Conservation (phyloP, 2,888 invertebrate species). For the Nymphalis c-album region DNA sequence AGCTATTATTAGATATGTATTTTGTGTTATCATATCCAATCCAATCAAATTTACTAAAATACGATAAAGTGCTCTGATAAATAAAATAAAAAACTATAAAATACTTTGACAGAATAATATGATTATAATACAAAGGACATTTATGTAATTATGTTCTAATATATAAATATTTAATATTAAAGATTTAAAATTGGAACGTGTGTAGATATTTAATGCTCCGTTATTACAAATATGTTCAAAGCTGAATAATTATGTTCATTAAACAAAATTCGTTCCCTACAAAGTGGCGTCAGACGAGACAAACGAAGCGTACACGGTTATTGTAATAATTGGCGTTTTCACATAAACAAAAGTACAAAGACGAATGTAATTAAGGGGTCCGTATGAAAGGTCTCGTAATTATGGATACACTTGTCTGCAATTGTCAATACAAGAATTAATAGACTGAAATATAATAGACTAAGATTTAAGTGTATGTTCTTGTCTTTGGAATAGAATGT, state of each 20-base stretch:
- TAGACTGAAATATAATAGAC: too few relatives aligned
- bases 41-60: too few relatives aligned
- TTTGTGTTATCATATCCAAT: too few relatives aligned
- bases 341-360: constrained; percentile 64
- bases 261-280: constrained; percentile 46
- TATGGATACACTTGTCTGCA: constrained; percentile 51
- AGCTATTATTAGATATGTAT: too few relatives aligned
- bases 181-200: constrained; percentile 16
- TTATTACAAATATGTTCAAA: constrained; percentile 29
- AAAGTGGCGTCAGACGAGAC: constrained; percentile 51
- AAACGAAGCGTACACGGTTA: constrained; percentile 60
- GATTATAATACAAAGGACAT: too few relatives aligned
- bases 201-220: constrained; percentile 11
- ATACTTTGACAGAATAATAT: too few relatives aligned
- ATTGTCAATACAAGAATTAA: constrained; percentile 24
- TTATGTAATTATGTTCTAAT: not conserved
- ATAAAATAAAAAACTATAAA: too few relatives aligned
- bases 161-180: not conserved
- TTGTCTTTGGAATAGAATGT: too few relatives aligned
- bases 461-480: too few relatives aligned
- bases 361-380: constrained; percentile 67
- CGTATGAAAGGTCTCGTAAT: constrained; percentile 68
- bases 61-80: too few relatives aligned
- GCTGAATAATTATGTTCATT: constrained; percentile 49
- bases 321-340: constrained; percentile 73